phyloP scores from a whole-genome alignment of 2,888 invertebrate species.

The Drosophila mimetica region DNA sequence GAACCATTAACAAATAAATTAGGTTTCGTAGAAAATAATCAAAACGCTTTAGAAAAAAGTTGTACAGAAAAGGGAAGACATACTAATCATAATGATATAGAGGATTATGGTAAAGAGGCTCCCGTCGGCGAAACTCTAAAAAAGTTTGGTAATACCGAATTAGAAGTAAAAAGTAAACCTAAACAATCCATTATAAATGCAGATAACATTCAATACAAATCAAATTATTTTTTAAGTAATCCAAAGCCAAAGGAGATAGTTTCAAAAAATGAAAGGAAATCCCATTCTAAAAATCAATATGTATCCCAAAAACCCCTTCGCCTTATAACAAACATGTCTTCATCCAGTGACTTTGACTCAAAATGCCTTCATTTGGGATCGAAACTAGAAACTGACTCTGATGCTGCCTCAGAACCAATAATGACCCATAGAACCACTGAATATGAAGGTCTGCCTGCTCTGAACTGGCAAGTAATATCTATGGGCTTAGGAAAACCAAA shows the following conservation, averaged over 20 bases:
- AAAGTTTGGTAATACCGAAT: too few relatives aligned
- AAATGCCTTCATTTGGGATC: background rate
- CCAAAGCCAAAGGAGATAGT: background rate
- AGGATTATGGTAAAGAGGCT: too few relatives aligned
- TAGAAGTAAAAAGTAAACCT: too few relatives aligned
- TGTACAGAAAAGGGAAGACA: background rate
- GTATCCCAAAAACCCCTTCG: background rate
- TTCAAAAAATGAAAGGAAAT: background rate
- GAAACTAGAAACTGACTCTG: background rate
- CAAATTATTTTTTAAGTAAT: background rate
- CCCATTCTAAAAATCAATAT: background rate
- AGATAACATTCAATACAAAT: background rate
- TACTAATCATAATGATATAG: too few relatives aligned
- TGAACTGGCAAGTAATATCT: slow-evolving; percentile 1
- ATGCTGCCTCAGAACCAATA: background rate
- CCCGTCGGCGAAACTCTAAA: too few relatives aligned
- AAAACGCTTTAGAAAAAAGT: background rate
- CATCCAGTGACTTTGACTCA: background rate
- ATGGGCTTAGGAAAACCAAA: background rate
- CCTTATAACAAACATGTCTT: background rate
- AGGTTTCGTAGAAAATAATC: background rate
- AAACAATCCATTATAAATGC: too few relatives aligned
- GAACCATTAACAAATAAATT: background rate
- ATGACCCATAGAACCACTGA: background rate
- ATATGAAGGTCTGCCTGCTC: background rate